These are phyloP conservation scores for Porites lobata DNA, from an alignment of 92 coral and sea anemone species.

Conservation along the genomic window DNA sequence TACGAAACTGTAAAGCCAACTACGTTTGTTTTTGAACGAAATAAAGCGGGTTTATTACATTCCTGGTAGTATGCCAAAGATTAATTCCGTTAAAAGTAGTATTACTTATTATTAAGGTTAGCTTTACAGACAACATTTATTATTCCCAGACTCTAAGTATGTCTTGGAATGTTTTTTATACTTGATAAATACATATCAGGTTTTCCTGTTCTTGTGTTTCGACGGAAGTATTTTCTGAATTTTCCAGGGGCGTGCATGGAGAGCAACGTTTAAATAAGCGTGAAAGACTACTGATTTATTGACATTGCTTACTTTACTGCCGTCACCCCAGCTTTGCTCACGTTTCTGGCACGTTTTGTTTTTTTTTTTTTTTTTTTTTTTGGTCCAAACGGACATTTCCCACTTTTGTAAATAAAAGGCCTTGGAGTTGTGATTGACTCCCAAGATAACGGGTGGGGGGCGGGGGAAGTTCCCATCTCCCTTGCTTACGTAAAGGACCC, in stretches of 20 bases:
- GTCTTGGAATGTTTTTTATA: conserved; percentile 1
- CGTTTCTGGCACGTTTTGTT: too few species aligned
- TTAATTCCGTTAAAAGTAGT: not conserved
- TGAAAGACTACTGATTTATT: not conserved
- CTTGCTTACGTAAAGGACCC: too few species aligned
- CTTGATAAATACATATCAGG: not conserved
- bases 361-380: too few species aligned
- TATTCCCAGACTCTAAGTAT: conserved; percentile 10
- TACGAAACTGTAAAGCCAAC: conserved; percentile 8
- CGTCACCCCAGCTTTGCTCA: too few species aligned
- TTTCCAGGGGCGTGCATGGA: not conserved
- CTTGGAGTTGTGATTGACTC: too few species aligned
- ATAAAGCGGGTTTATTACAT: conserved; percentile 12
- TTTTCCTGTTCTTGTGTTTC: not conserved
- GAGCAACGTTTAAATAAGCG: not conserved
- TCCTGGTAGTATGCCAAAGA: not conserved
- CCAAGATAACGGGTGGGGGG: too few species aligned
- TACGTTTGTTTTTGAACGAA: conserved; percentile 10
- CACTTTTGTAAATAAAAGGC: too few species aligned
- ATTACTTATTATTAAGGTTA: not conserved
- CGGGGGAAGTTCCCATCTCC: too few species aligned
- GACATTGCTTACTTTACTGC: too few species aligned
- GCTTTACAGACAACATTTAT: conserved; percentile 8
- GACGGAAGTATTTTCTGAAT: not conserved
- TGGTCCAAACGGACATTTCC: too few species aligned